These are phyloP conservation scores for Odontamblyopus lacepedii DNA, from an alignment of 2,797 vertebrate genomes.

Conservation along the genomic window DNA sequence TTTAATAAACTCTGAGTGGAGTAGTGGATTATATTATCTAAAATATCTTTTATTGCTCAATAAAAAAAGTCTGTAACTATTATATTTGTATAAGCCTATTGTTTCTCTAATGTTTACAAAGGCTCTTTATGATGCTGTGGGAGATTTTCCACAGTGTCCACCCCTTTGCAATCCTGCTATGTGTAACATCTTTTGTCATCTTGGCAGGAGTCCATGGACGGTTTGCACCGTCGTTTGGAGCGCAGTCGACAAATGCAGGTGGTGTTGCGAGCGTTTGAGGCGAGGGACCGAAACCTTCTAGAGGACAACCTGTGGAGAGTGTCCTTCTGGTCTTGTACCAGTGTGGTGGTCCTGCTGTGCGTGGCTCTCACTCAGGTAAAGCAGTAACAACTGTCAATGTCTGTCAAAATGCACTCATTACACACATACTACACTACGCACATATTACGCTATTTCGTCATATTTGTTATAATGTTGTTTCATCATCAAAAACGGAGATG, in stretches of 20 bases:
- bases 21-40: too few relatives aligned
- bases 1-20: too few relatives aligned
- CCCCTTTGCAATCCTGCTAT: neutral
- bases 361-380: slow-evolving; percentile 86
- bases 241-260: slow-evolving; percentile 89
- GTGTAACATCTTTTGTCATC: neutral
- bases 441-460: too few relatives aligned
- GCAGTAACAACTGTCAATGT: neutral
- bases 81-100: too few relatives aligned
- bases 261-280: slow-evolving; percentile 86
- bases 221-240: slow-evolving; percentile 82
- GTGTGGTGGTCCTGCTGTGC: slow-evolving; percentile 83
- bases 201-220: slow-evolving; percentile 87
- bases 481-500: too few relatives aligned
- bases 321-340: slow-evolving; percentile 89
- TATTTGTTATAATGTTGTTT: too few relatives aligned
- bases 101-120: too few relatives aligned
- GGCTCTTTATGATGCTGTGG: too few relatives aligned
- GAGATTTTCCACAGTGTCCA: neutral
- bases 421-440: too few relatives aligned
- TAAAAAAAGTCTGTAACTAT: too few relatives aligned
- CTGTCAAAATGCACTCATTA: neutral
- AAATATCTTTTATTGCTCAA: too few relatives aligned
- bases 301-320: slow-evolving; percentile 89
- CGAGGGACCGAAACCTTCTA: slow-evolving; percentile 87